phyloP scores from a whole-genome alignment of 2,888 invertebrate species.

The Epinotia brunnichana region DNA sequence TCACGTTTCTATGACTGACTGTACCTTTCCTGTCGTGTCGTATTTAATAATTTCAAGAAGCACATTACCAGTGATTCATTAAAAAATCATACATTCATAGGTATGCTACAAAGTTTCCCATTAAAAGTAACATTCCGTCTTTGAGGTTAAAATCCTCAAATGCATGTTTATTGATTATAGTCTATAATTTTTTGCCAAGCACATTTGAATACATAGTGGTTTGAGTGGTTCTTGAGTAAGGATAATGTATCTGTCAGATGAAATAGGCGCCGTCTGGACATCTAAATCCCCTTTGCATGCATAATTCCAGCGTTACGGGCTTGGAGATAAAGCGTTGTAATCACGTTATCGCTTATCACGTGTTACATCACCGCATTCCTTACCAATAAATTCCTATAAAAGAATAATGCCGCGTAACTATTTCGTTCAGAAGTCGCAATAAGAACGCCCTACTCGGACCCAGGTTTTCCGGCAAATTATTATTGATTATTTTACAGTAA shows the following conservation, averaged over 20 bases:
- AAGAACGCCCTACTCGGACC: too few relatives aligned
- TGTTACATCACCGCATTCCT: constrained; percentile 21
- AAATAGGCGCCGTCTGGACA: constrained; percentile 6
- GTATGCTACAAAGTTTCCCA: too few relatives aligned
- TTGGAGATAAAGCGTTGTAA: constrained; percentile 24
- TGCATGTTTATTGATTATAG: neutral
- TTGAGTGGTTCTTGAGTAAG: constrained; percentile 11
- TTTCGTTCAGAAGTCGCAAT: neutral
- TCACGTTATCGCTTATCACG: constrained; percentile 21
- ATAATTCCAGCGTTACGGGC: constrained; percentile 24
- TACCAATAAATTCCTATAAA: constrained; percentile 11
- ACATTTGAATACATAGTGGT: constrained; percentile 14
- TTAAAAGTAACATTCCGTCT: neutral
- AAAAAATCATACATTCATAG: too few relatives aligned
- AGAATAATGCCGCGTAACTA: too few relatives aligned
- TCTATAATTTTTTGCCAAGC: too few relatives aligned
- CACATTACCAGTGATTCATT: neutral
- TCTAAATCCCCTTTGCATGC: constrained; percentile 20
- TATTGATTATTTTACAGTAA: neutral
- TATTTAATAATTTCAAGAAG: neutral
- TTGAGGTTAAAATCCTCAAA: neutral
- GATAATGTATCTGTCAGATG: constrained; percentile 21
- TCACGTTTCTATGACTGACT: too few relatives aligned
- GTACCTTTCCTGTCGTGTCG: neutral
- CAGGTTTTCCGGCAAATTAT: too few relatives aligned